A percentile compares a stretch with the other conserved stretches of the same genome.
phyloP scores from a whole-genome alignment of 2,113 vertebrate genomes.

The Toxostoma redivivum region DNA sequence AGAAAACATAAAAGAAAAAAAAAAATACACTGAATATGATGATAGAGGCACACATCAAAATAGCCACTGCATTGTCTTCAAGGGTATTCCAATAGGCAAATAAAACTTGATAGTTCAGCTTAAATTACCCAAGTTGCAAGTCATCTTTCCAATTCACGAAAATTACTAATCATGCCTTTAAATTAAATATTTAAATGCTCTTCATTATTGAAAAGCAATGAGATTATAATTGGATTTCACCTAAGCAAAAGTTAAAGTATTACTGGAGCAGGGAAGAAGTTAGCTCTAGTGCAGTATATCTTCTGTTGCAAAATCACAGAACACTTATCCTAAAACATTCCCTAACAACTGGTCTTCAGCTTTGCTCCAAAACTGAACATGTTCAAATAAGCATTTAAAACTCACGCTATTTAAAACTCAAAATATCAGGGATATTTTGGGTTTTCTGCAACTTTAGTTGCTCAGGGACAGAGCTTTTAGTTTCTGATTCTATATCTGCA shows the following conservation, averaged over 20 bases:
- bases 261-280: neutral
- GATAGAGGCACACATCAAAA: neutral
- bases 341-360: neutral
- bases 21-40: neutral
- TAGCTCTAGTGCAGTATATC: neutral
- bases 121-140: neutral
- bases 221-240: neutral
- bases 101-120: neutral
- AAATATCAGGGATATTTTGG: neutral
- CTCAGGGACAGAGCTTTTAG: neutral
- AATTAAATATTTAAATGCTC: conserved; percentile 22
- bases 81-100: neutral
- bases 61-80: neutral
- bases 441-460: neutral
- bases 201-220: conserved; percentile 10
- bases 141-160: neutral
- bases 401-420: too few species aligned
- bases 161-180: neutral
- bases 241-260: neutral
- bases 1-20: neutral
- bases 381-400: neutral
- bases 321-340: neutral
- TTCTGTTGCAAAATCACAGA: neutral
- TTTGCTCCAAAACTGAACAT: neutral
- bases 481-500: neutral